Evolutionary conservation across 1,140 invertebrate species (phyloP).

Genomic region (Drosophila triauraria): DNA sequence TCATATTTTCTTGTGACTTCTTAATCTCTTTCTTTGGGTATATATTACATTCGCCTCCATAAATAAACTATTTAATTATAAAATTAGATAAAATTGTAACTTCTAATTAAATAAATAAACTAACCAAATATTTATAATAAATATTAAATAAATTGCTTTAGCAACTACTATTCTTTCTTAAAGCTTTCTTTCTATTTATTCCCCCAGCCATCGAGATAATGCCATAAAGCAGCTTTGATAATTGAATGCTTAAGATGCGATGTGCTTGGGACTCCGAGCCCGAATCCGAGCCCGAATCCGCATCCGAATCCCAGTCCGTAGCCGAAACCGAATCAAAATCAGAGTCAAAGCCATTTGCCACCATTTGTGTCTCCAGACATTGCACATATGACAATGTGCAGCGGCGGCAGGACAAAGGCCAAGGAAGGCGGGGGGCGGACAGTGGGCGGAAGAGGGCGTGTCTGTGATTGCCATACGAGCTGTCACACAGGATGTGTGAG

Average conservation of each 20-base stretch:
- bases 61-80: too few species aligned
- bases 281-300: constrained; percentile 1
- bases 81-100: too few species aligned
- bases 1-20: too few species aligned
- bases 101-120: too few species aligned
- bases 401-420: constrained; percentile 46
- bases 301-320: not conserved
- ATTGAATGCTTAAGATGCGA: constrained; percentile 44
- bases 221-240: constrained; percentile 25
- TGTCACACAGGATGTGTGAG: constrained; percentile 56
- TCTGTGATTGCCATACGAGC: constrained; percentile 55
- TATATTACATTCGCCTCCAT: too few species aligned
- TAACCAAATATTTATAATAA: not conserved
- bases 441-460: constrained; percentile 28
- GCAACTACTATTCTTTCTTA: not conserved
- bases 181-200: not conserved
- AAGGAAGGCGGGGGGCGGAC: not conserved
- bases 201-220: not conserved
- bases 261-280: constrained; percentile 38
- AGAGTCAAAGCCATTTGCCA: constrained; percentile 51
- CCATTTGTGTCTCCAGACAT: constrained; percentile 53
- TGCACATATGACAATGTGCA: constrained; percentile 53
- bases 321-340: constrained; percentile 42
- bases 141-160: not conserved
- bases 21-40: too few species aligned